Evolutionary conservation across 2,888 invertebrate genomes (phyloP).

Genomic region (Hydraecia micacea): DNA sequence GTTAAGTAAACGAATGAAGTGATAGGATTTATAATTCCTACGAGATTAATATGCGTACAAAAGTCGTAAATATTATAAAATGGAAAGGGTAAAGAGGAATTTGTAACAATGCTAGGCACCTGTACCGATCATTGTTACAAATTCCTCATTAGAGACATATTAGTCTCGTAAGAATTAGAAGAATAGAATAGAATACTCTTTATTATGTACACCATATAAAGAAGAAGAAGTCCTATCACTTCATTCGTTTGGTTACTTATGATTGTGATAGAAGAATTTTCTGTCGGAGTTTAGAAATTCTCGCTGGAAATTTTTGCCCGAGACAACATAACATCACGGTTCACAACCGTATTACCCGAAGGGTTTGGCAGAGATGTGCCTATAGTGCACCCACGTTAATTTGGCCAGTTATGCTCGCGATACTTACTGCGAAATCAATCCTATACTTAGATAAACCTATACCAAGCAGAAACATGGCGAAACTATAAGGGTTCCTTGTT

Average conservation of each 20-base stretch:
- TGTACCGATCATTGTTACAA: too few species aligned
- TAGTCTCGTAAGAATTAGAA: too few species aligned
- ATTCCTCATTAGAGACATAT: too few species aligned
- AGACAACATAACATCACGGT: background rate
- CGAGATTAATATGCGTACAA: background rate
- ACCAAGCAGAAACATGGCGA: too few species aligned
- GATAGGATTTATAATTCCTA: background rate
- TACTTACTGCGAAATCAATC: too few species aligned
- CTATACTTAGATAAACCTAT: too few species aligned
- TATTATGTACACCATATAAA: too few species aligned
- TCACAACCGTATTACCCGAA: background rate
- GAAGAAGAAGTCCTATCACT: too few species aligned
- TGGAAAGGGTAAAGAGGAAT: conserved; percentile 23
- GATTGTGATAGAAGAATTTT: background rate
- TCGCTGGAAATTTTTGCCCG: background rate
- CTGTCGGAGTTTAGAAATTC: background rate
- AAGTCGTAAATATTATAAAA: conserved; percentile 21
- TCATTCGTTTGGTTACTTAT: background rate
- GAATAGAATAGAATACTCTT: too few species aligned
- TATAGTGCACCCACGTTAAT: background rate
- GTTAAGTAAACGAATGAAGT: conserved; percentile 9
- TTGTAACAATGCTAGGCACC: conserved; percentile 26
- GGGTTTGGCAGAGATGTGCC: background rate
- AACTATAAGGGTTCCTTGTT: too few species aligned
- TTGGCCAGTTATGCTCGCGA: too few species aligned